A percentile compares a stretch with the other conserved stretches of the same genome.
phyloP scores from a whole-genome alignment of 1,140 invertebrate species.

The Protaetia brevitarsis region DNA sequence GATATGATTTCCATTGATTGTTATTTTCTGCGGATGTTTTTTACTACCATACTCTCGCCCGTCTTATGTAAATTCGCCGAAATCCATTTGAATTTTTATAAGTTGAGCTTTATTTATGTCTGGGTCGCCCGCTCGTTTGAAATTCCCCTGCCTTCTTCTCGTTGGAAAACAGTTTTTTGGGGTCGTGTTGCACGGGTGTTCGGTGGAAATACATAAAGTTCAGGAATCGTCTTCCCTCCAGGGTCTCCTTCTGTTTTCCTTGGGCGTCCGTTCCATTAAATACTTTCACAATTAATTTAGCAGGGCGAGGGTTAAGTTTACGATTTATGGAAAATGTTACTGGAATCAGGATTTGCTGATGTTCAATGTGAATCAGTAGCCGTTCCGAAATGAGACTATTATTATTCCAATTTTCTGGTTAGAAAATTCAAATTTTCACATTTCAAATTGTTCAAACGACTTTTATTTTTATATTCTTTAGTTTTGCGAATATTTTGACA shows the following conservation, averaged over 20 bases:
- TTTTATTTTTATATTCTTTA: too few relatives aligned
- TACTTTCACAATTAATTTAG: constrained; percentile 14
- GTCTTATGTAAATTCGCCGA: constrained; percentile 1
- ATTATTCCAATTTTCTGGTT: too few relatives aligned
- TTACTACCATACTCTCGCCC: too few relatives aligned
- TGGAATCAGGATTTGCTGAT: too few relatives aligned
- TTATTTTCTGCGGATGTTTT: constrained; percentile 16
- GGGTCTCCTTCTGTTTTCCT: neutral
- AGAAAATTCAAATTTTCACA: too few relatives aligned
- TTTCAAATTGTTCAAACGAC: too few relatives aligned
- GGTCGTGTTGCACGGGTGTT: neutral
- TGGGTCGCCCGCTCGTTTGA: neutral
- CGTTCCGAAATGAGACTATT: too few relatives aligned
- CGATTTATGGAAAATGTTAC: too few relatives aligned
- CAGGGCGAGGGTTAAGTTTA: too few relatives aligned
- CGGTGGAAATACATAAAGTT: neutral
- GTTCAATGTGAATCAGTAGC: too few relatives aligned
- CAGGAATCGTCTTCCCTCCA: too few relatives aligned
- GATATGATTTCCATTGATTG: constrained; percentile 16
- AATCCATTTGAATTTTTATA: constrained; percentile 13
- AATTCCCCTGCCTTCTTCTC: neutral
- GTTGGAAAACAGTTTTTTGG: neutral
- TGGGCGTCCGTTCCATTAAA: neutral
- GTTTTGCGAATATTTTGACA: too few relatives aligned
- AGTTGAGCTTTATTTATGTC: constrained; percentile 7